Percentiles rank a stretch among this genome's conserved stretches.
Conservation (phyloP, 1,140 invertebrate species). For the Drosophila gunungcola region DNA sequence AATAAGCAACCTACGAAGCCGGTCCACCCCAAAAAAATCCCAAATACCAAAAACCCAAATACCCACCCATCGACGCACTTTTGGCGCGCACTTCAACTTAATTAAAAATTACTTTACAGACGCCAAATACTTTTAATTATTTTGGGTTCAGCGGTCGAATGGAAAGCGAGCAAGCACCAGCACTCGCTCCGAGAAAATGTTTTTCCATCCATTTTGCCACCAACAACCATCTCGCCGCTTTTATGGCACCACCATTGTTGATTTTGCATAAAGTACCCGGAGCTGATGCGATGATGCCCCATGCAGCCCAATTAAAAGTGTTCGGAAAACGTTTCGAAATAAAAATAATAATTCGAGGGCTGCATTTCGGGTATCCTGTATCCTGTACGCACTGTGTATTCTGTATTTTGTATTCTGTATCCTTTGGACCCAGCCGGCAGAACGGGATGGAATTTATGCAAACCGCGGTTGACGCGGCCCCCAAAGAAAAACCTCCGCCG, state of each 20-base stretch:
- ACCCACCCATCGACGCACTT: slow-evolving; percentile 38
- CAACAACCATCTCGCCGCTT: neutral
- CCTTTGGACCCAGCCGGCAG: slow-evolving; percentile 16
- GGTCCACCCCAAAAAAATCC: neutral
- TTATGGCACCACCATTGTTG: slow-evolving; percentile 42
- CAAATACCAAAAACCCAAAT: neutral
- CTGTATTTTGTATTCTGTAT: slow-evolving; percentile 20
- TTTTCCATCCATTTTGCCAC: slow-evolving; percentile 15
- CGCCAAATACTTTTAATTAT: slow-evolving; percentile 83
- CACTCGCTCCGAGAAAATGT: slow-evolving; percentile 24
- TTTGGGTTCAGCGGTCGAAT: slow-evolving; percentile 79
- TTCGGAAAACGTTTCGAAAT: slow-evolving; percentile 47
- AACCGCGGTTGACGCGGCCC: slow-evolving; percentile 45
- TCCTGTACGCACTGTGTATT: neutral
- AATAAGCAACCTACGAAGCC: slow-evolving; percentile 69
- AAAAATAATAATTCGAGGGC: slow-evolving; percentile 50
- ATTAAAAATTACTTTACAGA: slow-evolving; percentile 84
- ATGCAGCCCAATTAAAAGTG: slow-evolving; percentile 51
- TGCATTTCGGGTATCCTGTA: slow-evolving; percentile 35
- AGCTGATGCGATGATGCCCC: slow-evolving; percentile 48
- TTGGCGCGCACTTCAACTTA: slow-evolving; percentile 78
- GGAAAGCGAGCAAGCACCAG: slow-evolving; percentile 42
- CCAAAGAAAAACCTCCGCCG: neutral
- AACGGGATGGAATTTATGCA: slow-evolving; percentile 42
- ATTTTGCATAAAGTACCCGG: slow-evolving; percentile 50